phyloP scores from a whole-genome alignment of 2,113 vertebrate species.

The Sebastes schlegelii region DNA sequence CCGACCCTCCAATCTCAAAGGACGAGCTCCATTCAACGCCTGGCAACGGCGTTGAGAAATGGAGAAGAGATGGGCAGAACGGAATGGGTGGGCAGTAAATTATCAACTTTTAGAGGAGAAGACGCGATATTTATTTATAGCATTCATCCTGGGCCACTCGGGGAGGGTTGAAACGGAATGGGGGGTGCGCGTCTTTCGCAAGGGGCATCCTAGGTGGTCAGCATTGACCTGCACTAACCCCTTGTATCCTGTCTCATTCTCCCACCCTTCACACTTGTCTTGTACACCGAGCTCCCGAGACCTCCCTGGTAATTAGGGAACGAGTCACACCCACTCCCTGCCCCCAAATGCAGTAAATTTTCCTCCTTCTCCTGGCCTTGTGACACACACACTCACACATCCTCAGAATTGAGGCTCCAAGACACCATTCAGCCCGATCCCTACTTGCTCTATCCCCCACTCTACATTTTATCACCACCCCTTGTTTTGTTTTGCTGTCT shows the following conservation, averaged over 20 bases:
- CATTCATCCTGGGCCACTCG: constrained; percentile 71
- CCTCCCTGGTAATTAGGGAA: constrained; percentile 99
- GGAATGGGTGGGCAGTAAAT: constrained; percentile 83
- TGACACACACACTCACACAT: constrained; percentile 78
- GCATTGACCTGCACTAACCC: constrained; percentile 89
- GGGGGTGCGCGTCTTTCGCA: constrained; percentile 72
- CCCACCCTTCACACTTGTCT: constrained; percentile 88
- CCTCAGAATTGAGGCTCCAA: constrained; percentile 83
- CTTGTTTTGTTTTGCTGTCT: constrained; percentile 94
- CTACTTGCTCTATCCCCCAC: constrained; percentile 78
- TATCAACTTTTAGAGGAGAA: constrained; percentile 72
- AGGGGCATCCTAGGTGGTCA: constrained; percentile 96
- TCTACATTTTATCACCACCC: constrained; percentile 85
- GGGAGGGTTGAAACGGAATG: constrained; percentile 55
- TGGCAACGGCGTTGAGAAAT: constrained; percentile 80
- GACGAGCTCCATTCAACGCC: constrained; percentile 74
- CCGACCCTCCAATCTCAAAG: constrained; percentile 81
- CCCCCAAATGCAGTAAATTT: constrained; percentile 91
- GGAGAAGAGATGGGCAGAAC: constrained; percentile 77
- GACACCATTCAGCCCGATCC: constrained; percentile 83
- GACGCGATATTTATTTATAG: constrained; percentile 84
- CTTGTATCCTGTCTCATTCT: constrained; percentile 96
- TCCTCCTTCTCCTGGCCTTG: constrained; percentile 78
- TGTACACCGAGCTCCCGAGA: constrained; percentile 87
- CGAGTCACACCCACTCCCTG: constrained; percentile 83